Evolutionary conservation across 2,113 vertebrate species (phyloP), one percentile per base, ranked within the genome.

Genomic region (Phalacrocorax pelagicus): DNA sequence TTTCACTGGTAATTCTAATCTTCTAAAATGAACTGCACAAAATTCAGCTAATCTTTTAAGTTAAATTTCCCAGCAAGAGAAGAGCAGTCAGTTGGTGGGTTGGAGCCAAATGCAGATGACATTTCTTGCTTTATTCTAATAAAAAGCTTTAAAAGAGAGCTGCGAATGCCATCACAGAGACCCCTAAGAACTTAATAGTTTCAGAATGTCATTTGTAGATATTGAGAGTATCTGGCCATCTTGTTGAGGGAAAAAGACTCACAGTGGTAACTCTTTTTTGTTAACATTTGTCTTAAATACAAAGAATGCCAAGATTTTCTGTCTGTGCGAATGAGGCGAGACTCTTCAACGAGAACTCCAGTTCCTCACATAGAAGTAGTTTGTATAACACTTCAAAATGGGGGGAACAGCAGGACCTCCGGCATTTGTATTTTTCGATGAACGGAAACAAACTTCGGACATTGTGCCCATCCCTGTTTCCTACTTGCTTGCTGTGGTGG

Each of bases 1-100:
- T 81, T 92, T 95, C 21, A 52, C 58, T 90, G 54, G 46, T 90
- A 88, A 91, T 94, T 96, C 81, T 88, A 27, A 90, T 92, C 57
- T 92, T 93, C 49, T 88, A 9, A 74, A 88, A 86, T 67, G 81
- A 86, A 55, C 55, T 78, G 74, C 47, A 66, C n/a, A 70, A 79
- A 93, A 89, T 95, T 70, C 66, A 91, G 32, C n/a, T 87, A 19
- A 84, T 79, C 74, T 86, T 83, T 83, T 47, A 94, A 73, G 46
- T 89, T 83, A 62, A 81, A 55, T 69, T 79, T 42, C 51, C 42
- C 71, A 77, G 54, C 83, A 91, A 69, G 69, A 79, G 38, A 47
- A 54, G 36, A 89, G 40, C 15, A 22, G 58, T 58, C 26, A 21
- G 19, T 57, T 55, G 54, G 42, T 77, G 58, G 36, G 49, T 46